These are phyloP conservation scores for Aphelenchoides besseyi DNA, from an alignment of 1,140 invertebrate genomes.

Conservation along the genomic window DNA sequence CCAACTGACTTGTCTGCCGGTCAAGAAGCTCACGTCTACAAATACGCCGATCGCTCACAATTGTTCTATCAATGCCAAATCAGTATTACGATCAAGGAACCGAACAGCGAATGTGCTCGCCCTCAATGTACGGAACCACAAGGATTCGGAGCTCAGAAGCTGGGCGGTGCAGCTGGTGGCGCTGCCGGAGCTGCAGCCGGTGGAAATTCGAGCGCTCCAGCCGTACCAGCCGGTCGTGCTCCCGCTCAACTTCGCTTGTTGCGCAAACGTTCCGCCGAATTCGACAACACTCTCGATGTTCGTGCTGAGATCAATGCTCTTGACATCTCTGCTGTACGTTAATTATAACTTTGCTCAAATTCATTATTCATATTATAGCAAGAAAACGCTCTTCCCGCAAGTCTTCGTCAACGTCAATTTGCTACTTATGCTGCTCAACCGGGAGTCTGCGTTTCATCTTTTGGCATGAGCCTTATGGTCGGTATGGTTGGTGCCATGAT, in stretches of 20 bases:
- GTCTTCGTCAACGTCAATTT: constrained; percentile 32
- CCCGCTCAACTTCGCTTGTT: constrained; percentile 55
- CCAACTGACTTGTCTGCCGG: constrained; percentile 60
- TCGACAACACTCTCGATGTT: constrained; percentile 56
- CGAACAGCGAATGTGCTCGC: constrained; percentile 57
- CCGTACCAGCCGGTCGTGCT: constrained; percentile 7
- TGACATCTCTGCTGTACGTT: constrained; percentile 36
- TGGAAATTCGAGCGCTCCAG: background rate
- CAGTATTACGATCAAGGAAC: constrained; percentile 62
- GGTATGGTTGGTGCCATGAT: constrained; percentile 45
- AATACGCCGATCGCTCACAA: constrained; percentile 61
- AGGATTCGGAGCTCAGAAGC: constrained; percentile 59
- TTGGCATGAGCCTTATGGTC: constrained; percentile 56
- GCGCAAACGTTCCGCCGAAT: constrained; percentile 49
- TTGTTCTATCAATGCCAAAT: constrained; percentile 63
- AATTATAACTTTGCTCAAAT: background rate
- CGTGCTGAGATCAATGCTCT: constrained; percentile 56
- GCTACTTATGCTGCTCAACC: constrained; percentile 24
- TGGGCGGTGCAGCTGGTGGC: constrained; percentile 36
- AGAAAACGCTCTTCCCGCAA: constrained; percentile 34
- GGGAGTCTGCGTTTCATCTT: constrained; percentile 53
- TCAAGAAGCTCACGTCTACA: constrained; percentile 63
- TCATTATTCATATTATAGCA: constrained; percentile 19
- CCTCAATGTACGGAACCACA: constrained; percentile 57
- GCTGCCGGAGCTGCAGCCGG: constrained; percentile 35